phyloP scores from a whole-genome alignment of 2,888 invertebrate genomes.

The Autographa gamma region DNA sequence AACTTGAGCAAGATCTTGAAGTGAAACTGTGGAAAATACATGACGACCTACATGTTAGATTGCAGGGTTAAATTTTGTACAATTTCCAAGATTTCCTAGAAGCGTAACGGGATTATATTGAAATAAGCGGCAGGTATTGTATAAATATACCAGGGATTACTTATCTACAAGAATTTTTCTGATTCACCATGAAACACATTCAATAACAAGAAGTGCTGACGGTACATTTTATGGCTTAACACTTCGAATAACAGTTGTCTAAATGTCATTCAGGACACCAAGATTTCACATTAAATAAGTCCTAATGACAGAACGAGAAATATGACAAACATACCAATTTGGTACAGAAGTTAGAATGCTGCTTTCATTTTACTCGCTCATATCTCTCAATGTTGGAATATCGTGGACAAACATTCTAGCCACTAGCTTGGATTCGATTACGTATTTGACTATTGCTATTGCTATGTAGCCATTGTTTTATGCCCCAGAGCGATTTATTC shows the following conservation, averaged over 20 bases:
- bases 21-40: background rate
- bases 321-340: slow-evolving; percentile 48
- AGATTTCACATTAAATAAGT: slow-evolving; percentile 36
- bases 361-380: slow-evolving; percentile 70
- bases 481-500: no score
- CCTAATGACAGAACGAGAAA: slow-evolving; percentile 45
- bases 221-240: background rate
- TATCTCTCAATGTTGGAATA: slow-evolving; percentile 66
- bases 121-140: background rate
- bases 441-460: slow-evolving; percentile 45
- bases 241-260: no score
- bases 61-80: background rate
- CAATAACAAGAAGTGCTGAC: background rate
- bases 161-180: background rate
- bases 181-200: background rate
- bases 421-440: slow-evolving; percentile 64
- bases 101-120: background rate
- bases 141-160: no score
- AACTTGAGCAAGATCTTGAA: background rate
- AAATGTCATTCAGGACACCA: no score
- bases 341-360: slow-evolving; percentile 54
- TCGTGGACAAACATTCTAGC: slow-evolving; percentile 68
- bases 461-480: background rate
- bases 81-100: background rate
- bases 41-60: background rate